Percentiles rank a stretch among this genome's conserved stretches.
Evolutionary conservation across 2,888 invertebrate genomes (phyloP).

Genomic region (Pachydiplax longipennis): DNA sequence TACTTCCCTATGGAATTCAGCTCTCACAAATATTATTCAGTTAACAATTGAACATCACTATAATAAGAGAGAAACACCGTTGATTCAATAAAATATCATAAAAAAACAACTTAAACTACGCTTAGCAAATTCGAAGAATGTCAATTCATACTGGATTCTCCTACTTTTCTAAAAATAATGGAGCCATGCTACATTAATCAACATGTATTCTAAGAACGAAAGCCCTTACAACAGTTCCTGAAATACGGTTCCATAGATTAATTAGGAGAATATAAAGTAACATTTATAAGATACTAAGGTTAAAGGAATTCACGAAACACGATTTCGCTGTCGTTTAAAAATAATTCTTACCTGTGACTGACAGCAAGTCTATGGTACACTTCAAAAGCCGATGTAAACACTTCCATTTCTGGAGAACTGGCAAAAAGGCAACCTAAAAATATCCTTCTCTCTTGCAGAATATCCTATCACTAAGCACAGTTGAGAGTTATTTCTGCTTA

Average conservation of each 20-base stretch:
- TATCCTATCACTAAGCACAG: neutral
- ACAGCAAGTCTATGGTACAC: conserved; percentile 70
- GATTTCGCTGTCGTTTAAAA: conserved; percentile 51
- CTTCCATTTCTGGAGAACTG: conserved; percentile 65
- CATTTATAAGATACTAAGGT: neutral
- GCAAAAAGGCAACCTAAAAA: conserved; percentile 59
- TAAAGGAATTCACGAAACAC: neutral
- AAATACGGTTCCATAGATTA: neutral
- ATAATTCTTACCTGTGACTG: conserved; percentile 64
- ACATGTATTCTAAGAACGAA: neutral
- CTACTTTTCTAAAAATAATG: neutral
- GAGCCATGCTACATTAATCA: conserved; percentile 22
- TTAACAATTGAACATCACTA: neutral
- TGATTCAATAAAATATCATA: neutral
- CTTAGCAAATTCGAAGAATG: neutral
- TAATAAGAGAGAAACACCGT: neutral
- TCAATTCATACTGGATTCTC: neutral
- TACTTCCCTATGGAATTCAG: neutral
- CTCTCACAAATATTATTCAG: neutral
- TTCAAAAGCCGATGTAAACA: conserved; percentile 80
- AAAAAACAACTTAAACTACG: neutral
- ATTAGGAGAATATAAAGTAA: neutral
- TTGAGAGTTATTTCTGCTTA: neutral
- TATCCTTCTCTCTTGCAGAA: conserved; percentile 53
- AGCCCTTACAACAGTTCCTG: neutral